phyloP scores from a whole-genome alignment of 2,113 vertebrate species.

The Oryzias curvinotus region DNA sequence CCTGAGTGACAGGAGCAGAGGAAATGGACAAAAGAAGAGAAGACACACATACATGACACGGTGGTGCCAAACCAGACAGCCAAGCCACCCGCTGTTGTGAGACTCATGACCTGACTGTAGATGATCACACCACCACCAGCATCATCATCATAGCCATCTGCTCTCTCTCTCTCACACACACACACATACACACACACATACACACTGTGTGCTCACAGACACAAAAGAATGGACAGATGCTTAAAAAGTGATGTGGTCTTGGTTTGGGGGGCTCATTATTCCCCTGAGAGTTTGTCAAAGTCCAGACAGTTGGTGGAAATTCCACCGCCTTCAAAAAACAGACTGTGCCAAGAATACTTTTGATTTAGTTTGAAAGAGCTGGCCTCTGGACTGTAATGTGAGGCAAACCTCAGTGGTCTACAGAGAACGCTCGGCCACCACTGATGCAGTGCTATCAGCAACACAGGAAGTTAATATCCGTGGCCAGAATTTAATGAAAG shows the following conservation, averaged over 20 bases:
- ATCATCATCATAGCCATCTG: conserved; percentile 41
- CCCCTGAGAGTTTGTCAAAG: conserved; percentile 8
- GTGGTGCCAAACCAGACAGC: conserved; percentile 33
- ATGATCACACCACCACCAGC: conserved; percentile 36
- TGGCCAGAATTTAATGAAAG: conserved; percentile 2
- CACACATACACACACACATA: conserved; percentile 9
- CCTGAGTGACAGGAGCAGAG: too few species aligned
- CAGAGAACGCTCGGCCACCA: not conserved
- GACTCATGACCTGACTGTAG: conserved; percentile 53
- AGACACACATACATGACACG: conserved; percentile 8
- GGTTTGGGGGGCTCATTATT: not conserved
- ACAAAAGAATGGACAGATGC: conserved; percentile 7
- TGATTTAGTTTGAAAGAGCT: not conserved
- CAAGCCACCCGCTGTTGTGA: conserved; percentile 37
- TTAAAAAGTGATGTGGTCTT: conserved; percentile 9
- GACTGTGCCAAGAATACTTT: not conserved
- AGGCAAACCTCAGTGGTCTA: conserved; percentile 5
- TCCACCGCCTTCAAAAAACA: conserved; percentile 7
- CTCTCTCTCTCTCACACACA: not conserved
- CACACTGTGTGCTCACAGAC: conserved; percentile 1
- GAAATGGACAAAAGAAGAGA: too few species aligned
- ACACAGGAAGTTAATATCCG: not conserved
- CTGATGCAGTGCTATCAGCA: conserved; percentile 10
- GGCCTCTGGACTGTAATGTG: not conserved
- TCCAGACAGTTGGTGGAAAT: conserved; percentile 6